These are phyloP conservation scores for Nudaria mundana DNA, from an alignment of 2,888 invertebrate species.

Conservation along the genomic window DNA sequence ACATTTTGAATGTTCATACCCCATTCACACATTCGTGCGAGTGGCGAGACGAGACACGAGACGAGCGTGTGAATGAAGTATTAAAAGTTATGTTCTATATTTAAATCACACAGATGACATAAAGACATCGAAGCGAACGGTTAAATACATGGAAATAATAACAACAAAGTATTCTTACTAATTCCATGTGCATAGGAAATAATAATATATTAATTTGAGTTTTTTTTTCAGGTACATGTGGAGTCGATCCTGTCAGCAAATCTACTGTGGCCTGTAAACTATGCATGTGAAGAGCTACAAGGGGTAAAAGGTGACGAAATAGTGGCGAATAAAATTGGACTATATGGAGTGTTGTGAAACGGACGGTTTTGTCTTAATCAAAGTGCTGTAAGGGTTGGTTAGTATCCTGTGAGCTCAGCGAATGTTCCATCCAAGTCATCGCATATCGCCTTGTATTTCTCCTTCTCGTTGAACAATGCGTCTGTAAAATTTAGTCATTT, in stretches of 20 bases:
- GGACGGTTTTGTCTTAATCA: slow-evolving; percentile 67
- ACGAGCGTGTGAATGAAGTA: no score
- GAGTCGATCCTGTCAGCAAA: slow-evolving; percentile 20
- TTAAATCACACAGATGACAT: no score
- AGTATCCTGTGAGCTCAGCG: slow-evolving; percentile 98
- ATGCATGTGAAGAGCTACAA: slow-evolving; percentile 13
- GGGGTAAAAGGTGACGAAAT: slow-evolving; percentile 18
- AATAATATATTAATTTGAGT: no score
- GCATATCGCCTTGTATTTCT: slow-evolving; percentile 98
- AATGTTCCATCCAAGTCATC: slow-evolving; percentile 98
- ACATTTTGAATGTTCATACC: slow-evolving; percentile 25
- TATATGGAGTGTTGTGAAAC: slow-evolving; percentile 38
- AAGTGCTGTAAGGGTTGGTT: slow-evolving; percentile 76
- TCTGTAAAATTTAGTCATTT: slow-evolving; percentile 84
- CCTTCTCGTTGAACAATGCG: slow-evolving; percentile 92
- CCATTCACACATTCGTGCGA: no score
- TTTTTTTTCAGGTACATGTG: no score
- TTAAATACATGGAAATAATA: no score
- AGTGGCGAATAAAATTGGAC: slow-evolving; percentile 45
- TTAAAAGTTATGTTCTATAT: no score
- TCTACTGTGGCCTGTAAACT: slow-evolving; percentile 24
- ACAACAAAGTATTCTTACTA: no score
- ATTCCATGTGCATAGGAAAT: no score
- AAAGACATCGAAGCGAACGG: slow-evolving; percentile 42
- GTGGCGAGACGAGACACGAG: no score